Evolutionary conservation across 2,888 invertebrate genomes (phyloP), one percentile per base, ranked within the genome.

Genomic region (Diplazon laetatorius): DNA sequence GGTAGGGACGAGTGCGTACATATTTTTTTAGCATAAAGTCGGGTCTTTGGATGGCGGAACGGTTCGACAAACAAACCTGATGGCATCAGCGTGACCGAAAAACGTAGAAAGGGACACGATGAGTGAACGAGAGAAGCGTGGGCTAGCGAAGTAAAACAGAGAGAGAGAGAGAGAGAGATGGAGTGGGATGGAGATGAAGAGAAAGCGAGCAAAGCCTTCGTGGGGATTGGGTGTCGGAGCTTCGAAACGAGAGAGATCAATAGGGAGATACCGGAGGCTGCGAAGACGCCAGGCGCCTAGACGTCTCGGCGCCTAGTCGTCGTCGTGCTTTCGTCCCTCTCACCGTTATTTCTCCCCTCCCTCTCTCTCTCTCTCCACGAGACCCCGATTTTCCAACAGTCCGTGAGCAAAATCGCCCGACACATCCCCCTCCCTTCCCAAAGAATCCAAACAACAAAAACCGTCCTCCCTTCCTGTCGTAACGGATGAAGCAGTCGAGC

Each of bases 221-320:
- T 62, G 18, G 30, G 70, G 70, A 80, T 80, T 71, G 80, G 76
- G 37, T 76, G 75, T 69, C 52, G 8, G 66, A 71, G 30, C 63
- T 69, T 63, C 48, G 74, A 42, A 39, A 69, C 52, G 44, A 62
- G 55, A 78, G 80, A 81, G 81, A 84, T 85, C 85, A 82, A 85
- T 85, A 84, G 78, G 71, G 37, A 62, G 39, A 55, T 57, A 65
- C 46, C 39, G 69, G 83, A 84, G 81, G 82, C 84, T 84, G 86
- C 75, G 82, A 84, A 83, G 82, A 85, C 80, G 83, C 71, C 75
- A 70, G 78, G 76, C 79, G 76, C 72, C 74, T 76, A 74, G 81
- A 79, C 81, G 81, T 81, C 81, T 83, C 85, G 86, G 84, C 87
- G 84, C 87, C 85, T 57, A 35, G 72, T 66, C 87, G 87, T 86